Conservation (phyloP, 2,888 invertebrate genomes). For the Drosophila monieri region DNA sequence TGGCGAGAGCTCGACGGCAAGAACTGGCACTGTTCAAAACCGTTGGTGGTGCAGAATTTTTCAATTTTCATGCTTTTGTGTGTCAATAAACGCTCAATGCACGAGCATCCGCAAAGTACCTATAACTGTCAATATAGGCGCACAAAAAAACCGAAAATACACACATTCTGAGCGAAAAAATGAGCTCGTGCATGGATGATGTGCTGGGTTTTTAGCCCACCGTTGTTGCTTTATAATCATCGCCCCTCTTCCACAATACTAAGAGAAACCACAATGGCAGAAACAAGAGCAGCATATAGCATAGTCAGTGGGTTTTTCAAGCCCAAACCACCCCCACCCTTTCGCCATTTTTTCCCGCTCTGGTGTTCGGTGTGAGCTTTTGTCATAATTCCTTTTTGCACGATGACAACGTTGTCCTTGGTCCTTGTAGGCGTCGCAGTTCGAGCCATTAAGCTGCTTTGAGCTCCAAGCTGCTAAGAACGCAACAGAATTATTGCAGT, state of each 20-base stretch:
- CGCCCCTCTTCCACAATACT: slow-evolving; percentile 37
- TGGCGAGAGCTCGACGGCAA: slow-evolving; percentile 3
- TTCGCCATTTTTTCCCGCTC: slow-evolving; percentile 11
- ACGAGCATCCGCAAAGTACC: slow-evolving; percentile 76
- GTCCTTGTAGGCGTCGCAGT: slow-evolving; percentile 42
- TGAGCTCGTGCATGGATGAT: slow-evolving; percentile 31
- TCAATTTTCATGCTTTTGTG: slow-evolving; percentile 79
- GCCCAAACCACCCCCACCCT: slow-evolving; percentile 1
- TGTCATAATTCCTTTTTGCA: slow-evolving; percentile 18
- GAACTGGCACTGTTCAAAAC: slow-evolving; percentile 5
- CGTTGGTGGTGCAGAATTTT: slow-evolving; percentile 66
- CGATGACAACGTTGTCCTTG: slow-evolving; percentile 26
- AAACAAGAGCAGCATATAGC: slow-evolving; percentile 58
- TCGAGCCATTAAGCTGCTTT: slow-evolving; percentile 58
- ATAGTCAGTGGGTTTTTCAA: slow-evolving; percentile 69
- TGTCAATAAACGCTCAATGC: slow-evolving; percentile 80
- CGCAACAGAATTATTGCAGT: slow-evolving; percentile 42
- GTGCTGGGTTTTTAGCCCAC: slow-evolving; percentile 34
- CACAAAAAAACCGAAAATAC: slow-evolving; percentile 12
- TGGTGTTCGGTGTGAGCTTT: background rate
- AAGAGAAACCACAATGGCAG: slow-evolving; percentile 54
- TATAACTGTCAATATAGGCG: slow-evolving; percentile 68
- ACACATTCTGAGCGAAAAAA: slow-evolving; percentile 17
- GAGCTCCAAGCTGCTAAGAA: slow-evolving; percentile 49
- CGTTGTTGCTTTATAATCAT: slow-evolving; percentile 74